Evolutionary conservation across 2,797 vertebrate species (phyloP), one percentile per base, ranked within the genome.

Genomic region (Chaenodraco wilsoni): DNA sequence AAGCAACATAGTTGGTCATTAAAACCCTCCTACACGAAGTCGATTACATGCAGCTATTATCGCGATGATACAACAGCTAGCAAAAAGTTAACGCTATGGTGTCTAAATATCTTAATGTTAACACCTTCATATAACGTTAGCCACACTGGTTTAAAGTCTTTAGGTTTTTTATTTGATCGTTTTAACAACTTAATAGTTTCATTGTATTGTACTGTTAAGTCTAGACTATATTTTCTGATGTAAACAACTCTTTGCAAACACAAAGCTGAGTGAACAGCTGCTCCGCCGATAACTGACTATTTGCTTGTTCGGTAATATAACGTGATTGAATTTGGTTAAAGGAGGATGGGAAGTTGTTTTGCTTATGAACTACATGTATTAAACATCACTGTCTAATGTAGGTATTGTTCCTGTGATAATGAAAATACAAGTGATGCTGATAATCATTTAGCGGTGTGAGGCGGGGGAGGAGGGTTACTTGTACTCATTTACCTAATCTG

Each of bases 1-100:
- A 15, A 52, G 17, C 33, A 33, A 15, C 16, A 0, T 1, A 0
- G 48, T 3, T 52, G 4, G 17, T 44, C 1, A 37, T 0, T 17
- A 13, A 8, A 11, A 43, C 4, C 12, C 33, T 14, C 33, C 5
- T 46, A 9, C 27, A 41, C 5, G 19, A 65, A 11, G 44, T 19
- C 9, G 4, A 27, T 9, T 6, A 9, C n/a, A 27, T 45, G 57
- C 23, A 10, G 65, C 6, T 33, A 49, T 23, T 31, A 31, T 44
- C 0, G 9, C 17, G 10, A 40, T 2, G 59, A 46, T 50, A 0
- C 31, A 33, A 0, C n/a, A 12, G 31, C 43, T 49, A 61, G 68
- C 49, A 5, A 7, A 41, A 41, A 45, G 19, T 74, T 45, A 63
- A 33, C 11, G 41, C 14, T 17, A 33, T 17, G 16, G 1, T 31